A percentile compares a stretch with the other conserved stretches of the same genome.
Evolutionary conservation across 2,888 invertebrate genomes (phyloP).

Genomic region (Lapara coniferarum): DNA sequence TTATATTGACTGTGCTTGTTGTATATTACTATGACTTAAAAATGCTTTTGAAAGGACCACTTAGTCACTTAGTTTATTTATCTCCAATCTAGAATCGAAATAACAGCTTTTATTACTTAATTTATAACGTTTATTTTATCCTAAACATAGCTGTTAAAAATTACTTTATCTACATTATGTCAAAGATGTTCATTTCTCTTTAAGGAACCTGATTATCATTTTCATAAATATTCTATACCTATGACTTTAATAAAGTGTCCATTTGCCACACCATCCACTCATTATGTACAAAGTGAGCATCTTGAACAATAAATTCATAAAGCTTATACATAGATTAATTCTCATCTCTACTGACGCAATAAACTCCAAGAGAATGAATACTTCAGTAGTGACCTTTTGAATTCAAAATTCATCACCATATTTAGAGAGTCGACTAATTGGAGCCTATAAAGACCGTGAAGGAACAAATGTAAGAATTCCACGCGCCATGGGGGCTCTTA

Average conservation of each 20-base stretch:
- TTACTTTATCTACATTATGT: background rate
- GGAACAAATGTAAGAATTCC: slow-evolving; percentile 11
- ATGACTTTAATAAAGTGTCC: background rate
- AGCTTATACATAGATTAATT: background rate
- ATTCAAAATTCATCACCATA: slow-evolving; percentile 14
- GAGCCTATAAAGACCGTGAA: background rate
- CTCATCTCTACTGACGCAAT: background rate
- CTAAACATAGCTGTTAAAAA: background rate
- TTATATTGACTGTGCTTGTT: too few relatives aligned
- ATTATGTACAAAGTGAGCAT: background rate
- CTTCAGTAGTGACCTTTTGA: background rate
- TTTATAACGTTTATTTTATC: background rate
- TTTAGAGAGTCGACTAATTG: slow-evolving; percentile 10
- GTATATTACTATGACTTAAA: too few relatives aligned
- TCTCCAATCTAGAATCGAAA: background rate
- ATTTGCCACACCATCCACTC: background rate
- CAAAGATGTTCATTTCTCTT: background rate
- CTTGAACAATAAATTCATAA: slow-evolving; percentile 18
- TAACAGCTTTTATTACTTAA: background rate
- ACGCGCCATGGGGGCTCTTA: slow-evolving; percentile 7
- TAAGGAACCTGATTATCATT: background rate
- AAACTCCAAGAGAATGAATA: background rate
- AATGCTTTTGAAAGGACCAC: too few relatives aligned
- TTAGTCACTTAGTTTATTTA: too few relatives aligned
- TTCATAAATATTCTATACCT: slow-evolving; percentile 4